Evolutionary conservation across 1,140 invertebrate genomes (phyloP).

Genomic region (Delia radicum): DNA sequence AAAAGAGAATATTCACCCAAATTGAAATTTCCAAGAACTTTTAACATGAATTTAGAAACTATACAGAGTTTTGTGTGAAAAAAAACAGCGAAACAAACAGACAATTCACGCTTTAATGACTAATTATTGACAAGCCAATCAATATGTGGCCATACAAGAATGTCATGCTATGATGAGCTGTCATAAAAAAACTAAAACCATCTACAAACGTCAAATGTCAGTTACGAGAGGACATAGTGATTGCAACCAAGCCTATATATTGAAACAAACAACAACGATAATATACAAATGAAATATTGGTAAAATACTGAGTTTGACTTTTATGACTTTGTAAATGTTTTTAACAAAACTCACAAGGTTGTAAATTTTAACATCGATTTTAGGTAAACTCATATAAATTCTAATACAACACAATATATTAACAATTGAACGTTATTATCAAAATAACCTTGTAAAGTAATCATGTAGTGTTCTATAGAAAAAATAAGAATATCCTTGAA

Average conservation of each 20-base stretch:
- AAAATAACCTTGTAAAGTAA: not conserved
- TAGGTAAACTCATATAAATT: not conserved
- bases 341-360: not conserved
- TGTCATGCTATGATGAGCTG: not conserved
- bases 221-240: not conserved
- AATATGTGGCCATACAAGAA: conserved; percentile 11
- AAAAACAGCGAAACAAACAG: not conserved
- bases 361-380: not conserved
- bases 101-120: conserved; percentile 16
- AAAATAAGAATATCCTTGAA: not conserved
- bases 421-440: not conserved
- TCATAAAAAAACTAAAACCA: not conserved
- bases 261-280: too few species aligned
- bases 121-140: conserved; percentile 12
- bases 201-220: not conserved
- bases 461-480: not conserved
- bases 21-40: not conserved
- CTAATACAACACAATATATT: not conserved
- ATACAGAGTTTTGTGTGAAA: not conserved
- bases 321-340: not conserved
- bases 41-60: not conserved
- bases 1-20: not conserved
- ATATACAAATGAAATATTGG: not conserved
- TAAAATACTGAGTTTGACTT: not conserved
- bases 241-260: too few species aligned